Evolutionary conservation across 2,113 vertebrate genomes (phyloP), one percentile per base, ranked within the genome.

Genomic region (Pterocles burchelli): DNA sequence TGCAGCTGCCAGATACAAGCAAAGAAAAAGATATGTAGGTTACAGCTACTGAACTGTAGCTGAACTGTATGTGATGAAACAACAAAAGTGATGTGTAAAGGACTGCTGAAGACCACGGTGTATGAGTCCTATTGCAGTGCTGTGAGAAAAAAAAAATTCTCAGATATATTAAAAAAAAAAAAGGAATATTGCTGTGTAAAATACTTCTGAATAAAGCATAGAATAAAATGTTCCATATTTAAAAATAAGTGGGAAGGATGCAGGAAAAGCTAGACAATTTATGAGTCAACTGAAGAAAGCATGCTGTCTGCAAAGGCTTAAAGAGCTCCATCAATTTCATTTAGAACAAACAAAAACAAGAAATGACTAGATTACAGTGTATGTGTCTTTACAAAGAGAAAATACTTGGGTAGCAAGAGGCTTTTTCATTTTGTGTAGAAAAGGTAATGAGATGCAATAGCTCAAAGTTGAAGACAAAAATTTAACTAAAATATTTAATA

Each of bases 321-420:
- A 92, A 92, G 80, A 95, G 48, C 45, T 95, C 93, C 95, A 95
- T 93, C 86, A 95, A 87, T 92, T 95, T 92, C 61, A 68, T 85
- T 97, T 87, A 92, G 43, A 89, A 79, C 57, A 92, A 93, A 91
- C 34, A 55, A 87, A 93, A 89, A 7, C 34, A 89, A 88, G 54
- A 95, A 91, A 57, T 89, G 70, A 65, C 73, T 95, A 91, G 87
- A 89, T 95, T 95, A 81, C 48, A 81, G 38, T 26, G 18, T 84
- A 8, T 54, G 46, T 77, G 43, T 71, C 62, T 85, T 76, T 85
- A 72, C 45, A 85, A 95, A 87, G 31, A 94, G 36, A 82, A 92
- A 94, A 85, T 76, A 84, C 73, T 62, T 73, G 66, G 18, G 26
- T 41, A 71, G 45, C n/a, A 92, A 89, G 13, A 78, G 11, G 4